Evolutionary conservation across 1,140 invertebrate genomes (phyloP).

Genomic region (Spodoptera litura): DNA sequence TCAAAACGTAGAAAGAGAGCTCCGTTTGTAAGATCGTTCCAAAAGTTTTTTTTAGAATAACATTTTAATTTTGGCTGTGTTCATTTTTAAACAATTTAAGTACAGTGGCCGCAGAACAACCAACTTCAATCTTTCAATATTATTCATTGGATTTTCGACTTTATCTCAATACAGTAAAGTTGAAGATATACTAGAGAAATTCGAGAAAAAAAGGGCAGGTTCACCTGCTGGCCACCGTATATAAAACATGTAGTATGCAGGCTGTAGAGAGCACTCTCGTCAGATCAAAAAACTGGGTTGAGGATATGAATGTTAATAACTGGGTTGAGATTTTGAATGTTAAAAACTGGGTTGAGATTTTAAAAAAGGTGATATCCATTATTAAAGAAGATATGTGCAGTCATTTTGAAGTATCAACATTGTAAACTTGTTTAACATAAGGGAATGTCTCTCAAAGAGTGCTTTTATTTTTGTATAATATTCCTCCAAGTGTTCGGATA

Average conservation of each 20-base stretch:
- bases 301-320: conserved; percentile 11
- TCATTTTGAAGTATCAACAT: conserved; percentile 29
- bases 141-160: too few relatives aligned
- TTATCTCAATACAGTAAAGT: too few relatives aligned
- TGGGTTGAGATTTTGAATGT: conserved; percentile 8
- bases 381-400: conserved; percentile 43
- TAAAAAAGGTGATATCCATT: conserved; percentile 10
- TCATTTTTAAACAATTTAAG: not conserved
- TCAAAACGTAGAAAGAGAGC: not conserved
- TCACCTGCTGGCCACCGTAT: too few relatives aligned
- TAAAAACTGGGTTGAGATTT: conserved; percentile 5
- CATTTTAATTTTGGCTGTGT: conserved; percentile 1
- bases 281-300: conserved; percentile 1
- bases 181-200: too few relatives aligned
- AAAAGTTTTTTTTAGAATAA: conserved; percentile 11
- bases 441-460: conserved; percentile 53
- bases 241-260: not conserved
- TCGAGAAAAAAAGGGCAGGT: too few relatives aligned
- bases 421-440: conserved; percentile 7
- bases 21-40: not conserved
- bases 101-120: not conserved
- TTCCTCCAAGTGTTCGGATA: conserved; percentile 43
- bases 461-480: conserved; percentile 29
- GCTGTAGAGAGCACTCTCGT: not conserved
- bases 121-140: too few relatives aligned